Base-by-base conservation (phyloP, 2,113 vertebrate genomes). In the Peromyscus californicus region DNA sequence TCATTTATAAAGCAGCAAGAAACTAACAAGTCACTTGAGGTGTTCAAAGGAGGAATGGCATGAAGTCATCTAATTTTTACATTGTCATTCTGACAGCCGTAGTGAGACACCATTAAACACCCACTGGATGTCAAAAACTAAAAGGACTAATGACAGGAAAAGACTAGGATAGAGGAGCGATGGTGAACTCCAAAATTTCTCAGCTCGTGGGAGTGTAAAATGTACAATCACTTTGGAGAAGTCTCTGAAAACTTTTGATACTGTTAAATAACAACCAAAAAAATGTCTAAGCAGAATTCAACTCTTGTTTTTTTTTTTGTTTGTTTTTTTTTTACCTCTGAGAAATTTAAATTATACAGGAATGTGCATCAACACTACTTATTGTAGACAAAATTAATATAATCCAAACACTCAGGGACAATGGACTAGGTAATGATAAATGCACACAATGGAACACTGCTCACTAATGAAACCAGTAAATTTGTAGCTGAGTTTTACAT, bases 111-210 rank as follows among this genome's bases (percentile, higher is more conserved):
- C 48, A 93, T 91, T 90, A 94, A 90, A 95, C 89, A 91, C 92
- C 86, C 51, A 97, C 70, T 12, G 57, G 39, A 85, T 95, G 86
- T 93, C 94, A 96, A 76, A 95, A 95, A 85, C 24, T 92, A 26
- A 78, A 90, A 95, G 65, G 48, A 80, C 76, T 70, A 91, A 89
- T 63, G 80, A 85, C 75, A 89, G 19, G n/a, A 85, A 97, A 59
- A 93, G 3, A 5, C 69, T 75, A 63, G 42, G 61, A 36, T 45
- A 5, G 7, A 3, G 51, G 72, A 91, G 7, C 6, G 69, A 24
- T 31, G 31, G 57, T 65, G 16, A 59, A 51, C 10, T 90, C 24
- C 33, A 65, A 70, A 16, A 45, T 74, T 89, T 79, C 31, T 88
- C 48, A 54, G 10, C 36, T 83, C 3, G 0, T 61, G 57, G 69